These are phyloP conservation scores for Umimayanthus chanpuru DNA, from an alignment of 92 coral and sea anemone genomes.

Conservation along the genomic window DNA sequence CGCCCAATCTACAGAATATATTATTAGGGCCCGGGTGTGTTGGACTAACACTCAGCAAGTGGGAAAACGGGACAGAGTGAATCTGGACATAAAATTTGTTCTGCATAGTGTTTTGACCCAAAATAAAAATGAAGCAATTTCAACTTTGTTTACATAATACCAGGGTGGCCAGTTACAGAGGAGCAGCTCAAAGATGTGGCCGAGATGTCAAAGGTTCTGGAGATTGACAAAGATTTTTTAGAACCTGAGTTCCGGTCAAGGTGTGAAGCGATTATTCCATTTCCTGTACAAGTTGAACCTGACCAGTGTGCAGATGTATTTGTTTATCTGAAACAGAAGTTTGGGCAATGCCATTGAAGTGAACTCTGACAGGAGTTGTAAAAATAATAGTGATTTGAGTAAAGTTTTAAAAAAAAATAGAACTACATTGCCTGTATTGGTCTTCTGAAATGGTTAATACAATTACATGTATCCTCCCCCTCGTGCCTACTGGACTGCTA, in stretches of 20 bases:
- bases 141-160: conserved; percentile 24
- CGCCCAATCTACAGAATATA: not conserved
- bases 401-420: conserved; percentile 6
- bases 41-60: conserved; percentile 27
- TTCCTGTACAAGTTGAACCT: conserved; percentile 50
- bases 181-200: conserved; percentile 48
- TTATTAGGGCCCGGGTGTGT: not conserved
- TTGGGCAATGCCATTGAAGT: conserved; percentile 31
- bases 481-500: conserved; percentile 15
- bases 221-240: conserved; percentile 43
- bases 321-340: conserved; percentile 48
- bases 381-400: conserved; percentile 13
- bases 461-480: too few species aligned
- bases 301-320: conserved; percentile 59
- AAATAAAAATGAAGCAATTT: conserved; percentile 17
- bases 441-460: not conserved
- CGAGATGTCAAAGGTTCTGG: conserved; percentile 29
- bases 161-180: conserved; percentile 50
- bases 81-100: conserved; percentile 26
- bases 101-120: conserved; percentile 5
- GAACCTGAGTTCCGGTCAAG: conserved; percentile 42
- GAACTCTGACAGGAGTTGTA: conserved; percentile 3
- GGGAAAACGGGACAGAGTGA: conserved; percentile 26
- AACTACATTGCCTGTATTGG: conserved; percentile 16
- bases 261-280: conserved; percentile 49